These are phyloP conservation scores for Oscheius sp. DNA, from an alignment of 2,888 invertebrate species.

Conservation along the genomic window DNA sequence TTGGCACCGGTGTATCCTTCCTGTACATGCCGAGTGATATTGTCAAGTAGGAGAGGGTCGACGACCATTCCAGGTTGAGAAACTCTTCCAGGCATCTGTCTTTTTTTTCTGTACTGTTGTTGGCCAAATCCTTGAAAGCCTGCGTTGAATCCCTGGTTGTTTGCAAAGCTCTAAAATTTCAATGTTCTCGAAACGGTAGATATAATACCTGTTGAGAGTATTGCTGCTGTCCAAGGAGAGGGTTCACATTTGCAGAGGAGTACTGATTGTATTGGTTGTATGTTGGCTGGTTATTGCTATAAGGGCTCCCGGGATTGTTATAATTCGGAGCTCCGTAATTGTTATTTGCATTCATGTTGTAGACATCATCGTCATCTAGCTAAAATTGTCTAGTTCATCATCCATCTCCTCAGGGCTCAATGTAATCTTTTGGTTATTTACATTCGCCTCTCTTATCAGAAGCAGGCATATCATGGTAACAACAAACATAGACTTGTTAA, in stretches of 20 bases:
- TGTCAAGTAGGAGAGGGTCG: constrained; percentile 59
- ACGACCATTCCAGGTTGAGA: constrained; percentile 63
- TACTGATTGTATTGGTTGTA: constrained; percentile 18
- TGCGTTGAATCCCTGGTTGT: too few relatives aligned
- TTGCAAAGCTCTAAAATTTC: background rate
- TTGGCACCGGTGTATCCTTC: constrained; percentile 59
- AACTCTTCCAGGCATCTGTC: constrained; percentile 59
- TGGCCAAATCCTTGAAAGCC: background rate
- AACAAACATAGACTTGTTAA: too few relatives aligned
- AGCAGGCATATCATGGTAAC: too few relatives aligned
- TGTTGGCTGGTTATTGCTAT: background rate
- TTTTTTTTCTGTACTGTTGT: constrained; percentile 44
- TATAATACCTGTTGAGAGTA: background rate
- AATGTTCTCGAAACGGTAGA: background rate
- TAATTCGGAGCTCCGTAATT: constrained; percentile 50
- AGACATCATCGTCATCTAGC: constrained; percentile 60
- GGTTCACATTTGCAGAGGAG: constrained; percentile 45
- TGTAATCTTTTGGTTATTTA: background rate
- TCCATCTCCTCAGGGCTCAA: too few relatives aligned
- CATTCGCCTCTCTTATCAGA: too few relatives aligned
- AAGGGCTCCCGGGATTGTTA: constrained; percentile 23
- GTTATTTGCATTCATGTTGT: constrained; percentile 39
- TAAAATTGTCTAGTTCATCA: constrained; percentile 35
- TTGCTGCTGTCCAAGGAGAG: constrained; percentile 26
- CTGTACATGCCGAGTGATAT: constrained; percentile 61